Evolutionary conservation across 2,888 invertebrate species (phyloP), one percentile per base, ranked within the genome.

Genomic region (Eupithecia centaureata): DNA sequence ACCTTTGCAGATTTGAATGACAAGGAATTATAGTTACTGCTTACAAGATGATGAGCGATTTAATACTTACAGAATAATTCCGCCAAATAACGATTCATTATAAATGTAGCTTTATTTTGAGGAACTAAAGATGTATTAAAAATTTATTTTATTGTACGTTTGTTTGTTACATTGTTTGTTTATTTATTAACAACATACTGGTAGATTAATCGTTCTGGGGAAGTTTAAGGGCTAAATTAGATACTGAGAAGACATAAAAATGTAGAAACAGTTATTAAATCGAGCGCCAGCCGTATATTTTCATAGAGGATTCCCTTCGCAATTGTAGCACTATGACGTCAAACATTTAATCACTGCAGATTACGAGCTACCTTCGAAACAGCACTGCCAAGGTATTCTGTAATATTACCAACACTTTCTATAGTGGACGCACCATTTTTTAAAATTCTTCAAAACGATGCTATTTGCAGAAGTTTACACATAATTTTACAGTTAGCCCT

Each of bases 281-380:
- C 57, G 42, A 67, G 56, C 64, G 47, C 56, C 63, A 59, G 54
- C 51, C 62, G 57, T 64, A 65, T 70, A 68, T 63, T 68, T 67
- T 59, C 35, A 62, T 56, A 62, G 35, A 65, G 59, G 59, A 61
- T 69, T 69, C 59, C 51, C 54, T 59, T 59, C 38, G 22, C 51
- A 61, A 71, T 65, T 63, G 70, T 67, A 60, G 54, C 27, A 38
- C 35, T 59, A 28, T 73, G 68, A 73, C 67, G 68, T 71, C 67
- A 69, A 61, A 38, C 61, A 60, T 63, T 27, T 63, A 70, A 68
- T 70, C 63, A 61, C 61, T 67, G 61, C 66, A 67, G 51, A 63
- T 69, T 59, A 65, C 32, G 58, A 56, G n/a, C 42, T 57, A 28
- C 61, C 42, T 57, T 66, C 61, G 35, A 66, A 66, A 30, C 18